These are phyloP conservation scores for Nicator chloris DNA, from an alignment of 2,113 vertebrate genomes.

Conservation along the genomic window DNA sequence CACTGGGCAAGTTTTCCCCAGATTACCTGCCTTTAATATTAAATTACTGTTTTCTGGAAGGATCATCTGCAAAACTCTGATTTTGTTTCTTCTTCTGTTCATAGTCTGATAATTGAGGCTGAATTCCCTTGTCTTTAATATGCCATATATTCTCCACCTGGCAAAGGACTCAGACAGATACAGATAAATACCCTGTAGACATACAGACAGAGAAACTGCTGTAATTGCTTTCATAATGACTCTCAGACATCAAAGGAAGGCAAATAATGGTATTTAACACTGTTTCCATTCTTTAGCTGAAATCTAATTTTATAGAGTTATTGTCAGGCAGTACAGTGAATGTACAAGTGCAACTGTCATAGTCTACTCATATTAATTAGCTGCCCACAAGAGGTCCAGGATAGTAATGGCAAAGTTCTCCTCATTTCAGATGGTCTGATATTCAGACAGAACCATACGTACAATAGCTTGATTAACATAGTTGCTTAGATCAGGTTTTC, in stretches of 20 bases:
- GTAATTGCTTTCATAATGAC: slow-evolving; percentile 87
- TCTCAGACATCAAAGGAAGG: slow-evolving; percentile 82
- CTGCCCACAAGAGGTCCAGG: slow-evolving; percentile 78
- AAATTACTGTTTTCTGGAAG: slow-evolving; percentile 69
- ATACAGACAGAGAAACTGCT: slow-evolving; percentile 81
- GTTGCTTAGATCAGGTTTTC: slow-evolving; percentile 81
- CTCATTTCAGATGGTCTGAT: slow-evolving; percentile 80
- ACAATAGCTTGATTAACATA: slow-evolving; percentile 81
- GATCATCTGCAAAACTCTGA: slow-evolving; percentile 69
- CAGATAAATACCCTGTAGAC: slow-evolving; percentile 82
- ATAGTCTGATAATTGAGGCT: slow-evolving; percentile 73
- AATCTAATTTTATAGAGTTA: slow-evolving; percentile 85
- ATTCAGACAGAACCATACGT: slow-evolving; percentile 73
- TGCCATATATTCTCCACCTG: slow-evolving; percentile 79
- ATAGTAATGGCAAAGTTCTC: slow-evolving; percentile 77
- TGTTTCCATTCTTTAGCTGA: slow-evolving; percentile 83
- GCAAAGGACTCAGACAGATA: slow-evolving; percentile 78
- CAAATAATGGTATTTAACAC: slow-evolving; percentile 88
- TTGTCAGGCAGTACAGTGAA: slow-evolving; percentile 76
- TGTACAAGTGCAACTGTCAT: slow-evolving; percentile 80
- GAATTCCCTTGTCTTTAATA: slow-evolving; percentile 79
- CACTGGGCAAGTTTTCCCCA: slow-evolving; percentile 40
- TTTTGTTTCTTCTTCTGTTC: slow-evolving; percentile 71
- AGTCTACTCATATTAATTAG: slow-evolving; percentile 82
- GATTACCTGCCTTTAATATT: slow-evolving; percentile 57